phyloP scores from a whole-genome alignment of 2,113 vertebrate species.

The Hemiscyllium ocellatum region DNA sequence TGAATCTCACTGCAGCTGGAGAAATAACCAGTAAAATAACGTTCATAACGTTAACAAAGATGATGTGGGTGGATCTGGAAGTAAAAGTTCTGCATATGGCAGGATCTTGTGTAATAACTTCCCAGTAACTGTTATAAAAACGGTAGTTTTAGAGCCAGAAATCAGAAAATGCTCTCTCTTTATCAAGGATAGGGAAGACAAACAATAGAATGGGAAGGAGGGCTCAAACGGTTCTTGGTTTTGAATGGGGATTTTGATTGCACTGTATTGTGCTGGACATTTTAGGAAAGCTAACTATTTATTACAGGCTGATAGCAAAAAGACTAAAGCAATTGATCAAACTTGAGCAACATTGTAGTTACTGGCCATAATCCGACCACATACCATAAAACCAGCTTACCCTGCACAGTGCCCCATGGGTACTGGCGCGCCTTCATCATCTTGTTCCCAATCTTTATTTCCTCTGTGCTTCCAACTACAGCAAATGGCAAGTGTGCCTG shows the following conservation, averaged over 20 bases:
- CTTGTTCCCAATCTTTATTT: conserved; percentile 97
- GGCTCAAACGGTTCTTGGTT: neutral
- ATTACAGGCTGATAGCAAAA: neutral
- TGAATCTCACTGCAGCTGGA: neutral
- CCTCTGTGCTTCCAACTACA: conserved; percentile 93
- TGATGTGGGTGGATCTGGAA: neutral
- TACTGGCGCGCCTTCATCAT: conserved; percentile 97
- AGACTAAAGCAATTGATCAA: neutral
- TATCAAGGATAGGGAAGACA: neutral
- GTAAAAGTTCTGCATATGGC: neutral
- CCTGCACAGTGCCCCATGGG: conserved; percentile 93
- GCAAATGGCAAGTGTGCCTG: conserved; percentile 95
- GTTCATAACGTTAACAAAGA: neutral
- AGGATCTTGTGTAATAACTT: neutral
- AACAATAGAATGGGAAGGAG: neutral
- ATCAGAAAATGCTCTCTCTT: neutral
- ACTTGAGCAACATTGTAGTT: neutral
- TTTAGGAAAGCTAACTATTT: neutral
- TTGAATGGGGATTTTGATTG: neutral
- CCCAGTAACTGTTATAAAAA: neutral
- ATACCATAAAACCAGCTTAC: conserved; percentile 55
- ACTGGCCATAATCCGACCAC: neutral
- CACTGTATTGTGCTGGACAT: neutral
- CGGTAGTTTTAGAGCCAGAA: neutral
- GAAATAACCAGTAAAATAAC: neutral